Evolutionary conservation across 2,797 vertebrate genomes (phyloP).

Genomic region (Threskiornis aethiopicus): DNA sequence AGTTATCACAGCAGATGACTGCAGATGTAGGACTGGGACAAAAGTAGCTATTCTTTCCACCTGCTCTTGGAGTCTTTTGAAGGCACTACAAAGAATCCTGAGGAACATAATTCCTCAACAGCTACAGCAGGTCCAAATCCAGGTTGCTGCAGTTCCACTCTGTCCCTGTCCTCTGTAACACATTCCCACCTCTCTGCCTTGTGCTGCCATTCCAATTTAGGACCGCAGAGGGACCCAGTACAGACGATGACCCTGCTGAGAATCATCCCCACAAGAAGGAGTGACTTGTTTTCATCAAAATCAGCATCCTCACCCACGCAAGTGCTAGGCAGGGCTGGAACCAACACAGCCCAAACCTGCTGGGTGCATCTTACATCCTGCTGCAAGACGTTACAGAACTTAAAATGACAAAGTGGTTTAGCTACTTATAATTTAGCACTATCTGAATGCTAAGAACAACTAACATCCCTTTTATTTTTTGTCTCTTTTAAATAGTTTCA

Average conservation of each 20-base stretch:
- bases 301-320: background rate
- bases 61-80: background rate
- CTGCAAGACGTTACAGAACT: rapidly evolving
- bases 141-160: background rate
- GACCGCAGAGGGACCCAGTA: background rate
- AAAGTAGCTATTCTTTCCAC: background rate
- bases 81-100: background rate
- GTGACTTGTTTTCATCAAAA: background rate
- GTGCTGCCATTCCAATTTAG: rapidly evolving
- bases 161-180: background rate
- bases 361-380: background rate
- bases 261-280: background rate
- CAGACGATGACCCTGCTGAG: background rate
- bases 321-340: background rate
- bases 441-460: background rate
- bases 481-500: background rate
- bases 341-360: background rate
- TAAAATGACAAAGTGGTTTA: background rate
- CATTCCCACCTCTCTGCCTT: background rate
- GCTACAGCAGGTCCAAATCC: background rate
- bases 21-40: background rate
- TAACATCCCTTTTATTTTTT: background rate
- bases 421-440: background rate
- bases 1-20: background rate
- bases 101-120: background rate